Percentiles rank a stretch among this genome's conserved stretches.
Conservation (phyloP, 2,797 vertebrate genomes). For the Tiaroga cobitis region DNA sequence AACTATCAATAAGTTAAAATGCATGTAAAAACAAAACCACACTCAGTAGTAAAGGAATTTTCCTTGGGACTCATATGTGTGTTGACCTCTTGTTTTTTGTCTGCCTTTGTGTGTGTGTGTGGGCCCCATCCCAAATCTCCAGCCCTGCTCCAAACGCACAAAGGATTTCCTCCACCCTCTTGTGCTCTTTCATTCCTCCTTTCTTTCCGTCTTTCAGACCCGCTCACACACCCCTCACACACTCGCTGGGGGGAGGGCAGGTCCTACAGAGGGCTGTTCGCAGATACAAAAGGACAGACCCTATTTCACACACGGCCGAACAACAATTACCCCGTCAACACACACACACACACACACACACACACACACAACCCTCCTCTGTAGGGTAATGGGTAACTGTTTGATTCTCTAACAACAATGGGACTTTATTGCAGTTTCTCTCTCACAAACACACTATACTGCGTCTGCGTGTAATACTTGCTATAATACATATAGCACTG, state of each 20-base stretch:
- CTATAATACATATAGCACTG: not conserved
- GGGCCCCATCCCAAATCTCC: slow-evolving; percentile 39
- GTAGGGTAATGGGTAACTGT: slow-evolving; percentile 75
- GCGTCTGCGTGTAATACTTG: not conserved
- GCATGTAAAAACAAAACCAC: not conserved
- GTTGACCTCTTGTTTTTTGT: slow-evolving; percentile 32
- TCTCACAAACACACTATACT: slow-evolving; percentile 27
- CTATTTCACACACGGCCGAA: slow-evolving; percentile 76
- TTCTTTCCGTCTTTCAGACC: slow-evolving; percentile 36
- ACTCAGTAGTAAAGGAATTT: slow-evolving; percentile 34
- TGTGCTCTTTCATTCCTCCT: slow-evolving; percentile 37
- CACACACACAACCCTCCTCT: slow-evolving; percentile 62
- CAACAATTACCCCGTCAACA: slow-evolving; percentile 72
- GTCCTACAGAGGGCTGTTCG: slow-evolving; percentile 69
- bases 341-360: slow-evolving; percentile 43
- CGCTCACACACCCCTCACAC: slow-evolving; percentile 49
- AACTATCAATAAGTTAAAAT: not conserved
- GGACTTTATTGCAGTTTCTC: slow-evolving; percentile 71
- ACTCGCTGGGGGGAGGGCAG: slow-evolving; percentile 52
- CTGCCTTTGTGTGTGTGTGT: slow-evolving; percentile 38
- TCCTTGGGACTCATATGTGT: slow-evolving; percentile 21
- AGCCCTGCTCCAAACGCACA: slow-evolving; percentile 27
- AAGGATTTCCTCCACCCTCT: slow-evolving; percentile 56
- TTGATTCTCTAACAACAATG: slow-evolving; percentile 75
- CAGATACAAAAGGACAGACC: slow-evolving; percentile 71